Evolutionary conservation across 2,113 vertebrate genomes (phyloP).

Genomic region (Heloderma charlesbogerti): DNA sequence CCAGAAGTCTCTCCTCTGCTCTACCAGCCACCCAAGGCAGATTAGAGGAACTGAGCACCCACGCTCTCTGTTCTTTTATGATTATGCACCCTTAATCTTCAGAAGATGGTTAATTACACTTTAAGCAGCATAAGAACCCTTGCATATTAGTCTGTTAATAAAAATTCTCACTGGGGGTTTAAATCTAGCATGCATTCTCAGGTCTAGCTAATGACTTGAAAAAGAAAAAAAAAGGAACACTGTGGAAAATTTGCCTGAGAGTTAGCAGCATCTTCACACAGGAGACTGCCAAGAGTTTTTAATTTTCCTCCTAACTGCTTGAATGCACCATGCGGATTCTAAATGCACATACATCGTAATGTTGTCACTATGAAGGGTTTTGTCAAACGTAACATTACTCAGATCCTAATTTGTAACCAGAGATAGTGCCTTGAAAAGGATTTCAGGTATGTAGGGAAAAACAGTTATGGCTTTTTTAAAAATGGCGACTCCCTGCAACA

Average conservation of each 20-base stretch:
- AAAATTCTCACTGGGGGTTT: slow-evolving; percentile 73
- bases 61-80: slow-evolving; percentile 64
- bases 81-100: slow-evolving; percentile 70
- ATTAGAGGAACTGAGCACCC: slow-evolving; percentile 69
- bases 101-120: slow-evolving; percentile 75
- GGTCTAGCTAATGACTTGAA: slow-evolving; percentile 65
- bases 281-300: slow-evolving; percentile 71
- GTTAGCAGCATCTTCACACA: slow-evolving; percentile 59
- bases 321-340: slow-evolving; percentile 61
- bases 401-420: slow-evolving; percentile 24
- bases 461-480: not conserved
- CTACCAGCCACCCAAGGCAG: slow-evolving; percentile 62
- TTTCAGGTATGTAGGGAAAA: not conserved
- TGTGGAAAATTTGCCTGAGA: slow-evolving; percentile 59
- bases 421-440: slow-evolving; percentile 13
- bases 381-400: slow-evolving; percentile 59
- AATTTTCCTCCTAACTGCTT: slow-evolving; percentile 71
- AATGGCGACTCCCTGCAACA: too few species aligned
- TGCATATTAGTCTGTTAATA: slow-evolving; percentile 74
- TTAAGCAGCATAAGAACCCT: slow-evolving; percentile 67
- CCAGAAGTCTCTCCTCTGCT: slow-evolving; percentile 47
- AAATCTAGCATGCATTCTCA: slow-evolving; percentile 67
- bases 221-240: slow-evolving; percentile 11
- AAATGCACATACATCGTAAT: slow-evolving; percentile 64
- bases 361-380: slow-evolving; percentile 29